Evolutionary conservation across 2,113 vertebrate genomes (phyloP).

Genomic region (Grammatotria lemairii): DNA sequence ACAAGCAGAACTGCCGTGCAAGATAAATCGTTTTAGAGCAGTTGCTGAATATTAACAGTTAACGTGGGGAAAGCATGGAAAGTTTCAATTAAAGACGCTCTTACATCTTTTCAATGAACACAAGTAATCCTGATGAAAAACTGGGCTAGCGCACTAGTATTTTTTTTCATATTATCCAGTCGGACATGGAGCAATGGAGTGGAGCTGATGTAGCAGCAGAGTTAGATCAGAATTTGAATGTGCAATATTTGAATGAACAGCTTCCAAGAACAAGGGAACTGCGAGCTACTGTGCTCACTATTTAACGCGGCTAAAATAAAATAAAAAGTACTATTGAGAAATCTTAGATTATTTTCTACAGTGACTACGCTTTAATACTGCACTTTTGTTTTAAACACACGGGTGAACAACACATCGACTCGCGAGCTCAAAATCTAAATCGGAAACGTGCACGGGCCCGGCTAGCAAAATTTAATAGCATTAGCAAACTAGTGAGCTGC

Average conservation of each 20-base stretch:
- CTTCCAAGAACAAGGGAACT: neutral
- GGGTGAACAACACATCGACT: neutral
- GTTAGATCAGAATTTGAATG: neutral
- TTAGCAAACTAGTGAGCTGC: neutral
- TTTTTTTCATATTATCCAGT: neutral
- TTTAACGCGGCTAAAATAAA: neutral
- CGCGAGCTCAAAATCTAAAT: neutral
- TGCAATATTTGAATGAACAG: neutral
- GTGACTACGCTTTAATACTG: neutral
- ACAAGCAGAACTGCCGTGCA: neutral
- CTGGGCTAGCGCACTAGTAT: neutral
- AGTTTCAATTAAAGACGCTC: neutral
- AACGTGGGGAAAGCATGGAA: neutral
- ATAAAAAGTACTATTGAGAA: neutral
- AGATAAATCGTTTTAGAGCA: neutral
- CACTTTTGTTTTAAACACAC: neutral
- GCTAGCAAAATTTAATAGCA: neutral
- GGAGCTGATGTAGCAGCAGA: neutral
- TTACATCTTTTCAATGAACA: neutral
- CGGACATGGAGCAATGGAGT: neutral
- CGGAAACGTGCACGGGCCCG: slow-evolving; percentile 25
- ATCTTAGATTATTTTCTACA: neutral
- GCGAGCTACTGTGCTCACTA: neutral
- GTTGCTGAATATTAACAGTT: neutral
- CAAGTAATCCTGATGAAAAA: neutral